Evolutionary conservation across 2,113 vertebrate species (phyloP), one percentile per base, ranked within the genome.

Genomic region (Turnix velox): DNA sequence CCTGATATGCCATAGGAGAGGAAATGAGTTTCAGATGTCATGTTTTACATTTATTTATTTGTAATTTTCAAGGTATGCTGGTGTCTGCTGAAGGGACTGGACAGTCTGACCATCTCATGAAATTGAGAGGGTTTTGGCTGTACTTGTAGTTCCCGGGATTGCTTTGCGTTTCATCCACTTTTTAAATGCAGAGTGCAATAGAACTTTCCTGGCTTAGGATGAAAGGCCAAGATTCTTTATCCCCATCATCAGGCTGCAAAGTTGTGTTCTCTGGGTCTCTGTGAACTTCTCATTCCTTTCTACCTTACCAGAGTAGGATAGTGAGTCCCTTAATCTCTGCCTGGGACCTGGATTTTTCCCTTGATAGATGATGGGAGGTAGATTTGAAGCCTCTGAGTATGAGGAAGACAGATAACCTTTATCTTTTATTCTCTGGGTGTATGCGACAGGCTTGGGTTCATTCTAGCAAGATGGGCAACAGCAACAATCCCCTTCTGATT

Each of bases 11-110:
- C 19, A n/a, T 22, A 39, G n/a, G 45, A 74, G 40, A 67, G 33
- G 28, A 90, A 81, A 33, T 82, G 15, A 28, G 37, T 90, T 95
- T 93, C 72, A 81, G 40, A 27, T 62, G 72, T 10, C 51, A 31
- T 5, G 23, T 65, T 95, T 92, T 92, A 31, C 25, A 33, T 84
- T 77, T 71, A 49, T 92, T 78, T 90, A 30, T 88, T 93, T 81
- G 35, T 63, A 54, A 51, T 63, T 92, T 81, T 87, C 57, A 87
- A 58, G 37, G 39, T 90, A 18, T 63, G 27, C 31, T 80, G 54
- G 48, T 25, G 28, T 66, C 24, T 82, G 66, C 39, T 62, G 51
- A 43, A 55, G 72, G 72, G 42, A 31, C 31, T 67, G 37, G 19
- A 7, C 45, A 61, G 22, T 61, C 31, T 43, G 28, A 75, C 35